phyloP scores from a whole-genome alignment of 64 coral and sea anemone species.

The Dendronephthya gigantea region DNA sequence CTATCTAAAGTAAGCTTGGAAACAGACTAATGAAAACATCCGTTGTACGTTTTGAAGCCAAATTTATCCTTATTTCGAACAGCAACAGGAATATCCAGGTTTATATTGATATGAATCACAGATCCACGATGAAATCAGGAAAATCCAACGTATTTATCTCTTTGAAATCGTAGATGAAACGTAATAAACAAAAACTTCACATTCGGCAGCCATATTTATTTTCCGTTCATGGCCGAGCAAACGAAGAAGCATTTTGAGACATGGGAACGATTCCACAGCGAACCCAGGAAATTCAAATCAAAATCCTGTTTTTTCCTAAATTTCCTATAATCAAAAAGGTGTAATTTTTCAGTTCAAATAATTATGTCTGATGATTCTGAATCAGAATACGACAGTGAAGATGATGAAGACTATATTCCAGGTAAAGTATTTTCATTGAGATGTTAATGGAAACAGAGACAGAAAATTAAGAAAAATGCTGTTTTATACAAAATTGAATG shows the following conservation, averaged over 20 bases:
- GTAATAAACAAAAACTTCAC: not conserved
- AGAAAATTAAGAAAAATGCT: no score
- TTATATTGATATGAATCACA: not conserved
- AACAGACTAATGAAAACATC: not conserved
- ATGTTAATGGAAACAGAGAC: not conserved
- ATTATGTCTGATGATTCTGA: not conserved
- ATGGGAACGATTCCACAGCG: no score
- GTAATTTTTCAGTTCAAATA: not conserved
- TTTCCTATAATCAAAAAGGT: not conserved
- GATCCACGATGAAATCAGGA: not conserved
- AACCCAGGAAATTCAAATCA: not conserved
- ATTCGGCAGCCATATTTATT: not conserved
- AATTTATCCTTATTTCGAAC: not conserved
- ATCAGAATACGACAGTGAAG: constrained; percentile 7
- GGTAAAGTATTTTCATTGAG: not conserved
- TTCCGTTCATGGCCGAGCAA: not conserved
- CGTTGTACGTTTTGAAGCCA: not conserved
- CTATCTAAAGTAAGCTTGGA: not conserved
- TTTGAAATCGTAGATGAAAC: not conserved
- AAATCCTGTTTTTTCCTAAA: not conserved
- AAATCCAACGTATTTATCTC: not conserved
- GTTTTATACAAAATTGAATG: no score
- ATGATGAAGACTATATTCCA: constrained; percentile 14
- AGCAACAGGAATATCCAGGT: not conserved
- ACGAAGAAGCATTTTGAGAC: no score